Percentiles rank a stretch among this genome's conserved stretches.
These are phyloP conservation scores for Electrophaes corylata DNA, from an alignment of 2,888 invertebrate genomes.

Conservation along the genomic window DNA sequence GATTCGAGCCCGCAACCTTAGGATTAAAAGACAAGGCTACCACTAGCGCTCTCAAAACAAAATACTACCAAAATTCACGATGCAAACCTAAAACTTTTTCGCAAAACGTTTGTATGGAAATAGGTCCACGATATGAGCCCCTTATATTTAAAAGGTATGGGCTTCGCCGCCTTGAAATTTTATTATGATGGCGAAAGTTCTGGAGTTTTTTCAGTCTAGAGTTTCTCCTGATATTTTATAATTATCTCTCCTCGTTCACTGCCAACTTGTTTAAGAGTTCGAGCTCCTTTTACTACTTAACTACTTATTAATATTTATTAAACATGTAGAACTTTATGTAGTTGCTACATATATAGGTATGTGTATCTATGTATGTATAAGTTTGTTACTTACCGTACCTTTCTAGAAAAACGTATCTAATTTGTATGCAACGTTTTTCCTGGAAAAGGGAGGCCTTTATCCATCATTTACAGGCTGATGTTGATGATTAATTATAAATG, in stretches of 20 bases:
- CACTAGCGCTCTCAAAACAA: too few species aligned
- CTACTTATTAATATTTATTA: constrained; percentile 3
- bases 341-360: too few species aligned
- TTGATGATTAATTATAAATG: too few species aligned
- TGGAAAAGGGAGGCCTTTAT: too few species aligned
- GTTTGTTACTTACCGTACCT: too few species aligned
- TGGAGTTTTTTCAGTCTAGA: constrained; percentile 44
- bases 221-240: constrained; percentile 31
- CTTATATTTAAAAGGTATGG: constrained; percentile 56
- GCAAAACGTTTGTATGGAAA: background rate
- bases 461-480: too few species aligned
- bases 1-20: too few species aligned
- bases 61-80: background rate
- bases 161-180: constrained; percentile 43
- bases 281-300: background rate
- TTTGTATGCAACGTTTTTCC: too few species aligned
- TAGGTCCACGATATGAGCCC: background rate
- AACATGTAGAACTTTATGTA: background rate
- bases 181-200: constrained; percentile 49
- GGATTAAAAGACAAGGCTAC: too few species aligned
- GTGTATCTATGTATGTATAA: too few species aligned
- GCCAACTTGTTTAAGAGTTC: background rate
- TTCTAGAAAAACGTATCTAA: too few species aligned
- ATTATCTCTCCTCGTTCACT: constrained; percentile 6
- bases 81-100: background rate